phyloP scores from a whole-genome alignment of 2,888 invertebrate genomes.

The Calameuta idolon region DNA sequence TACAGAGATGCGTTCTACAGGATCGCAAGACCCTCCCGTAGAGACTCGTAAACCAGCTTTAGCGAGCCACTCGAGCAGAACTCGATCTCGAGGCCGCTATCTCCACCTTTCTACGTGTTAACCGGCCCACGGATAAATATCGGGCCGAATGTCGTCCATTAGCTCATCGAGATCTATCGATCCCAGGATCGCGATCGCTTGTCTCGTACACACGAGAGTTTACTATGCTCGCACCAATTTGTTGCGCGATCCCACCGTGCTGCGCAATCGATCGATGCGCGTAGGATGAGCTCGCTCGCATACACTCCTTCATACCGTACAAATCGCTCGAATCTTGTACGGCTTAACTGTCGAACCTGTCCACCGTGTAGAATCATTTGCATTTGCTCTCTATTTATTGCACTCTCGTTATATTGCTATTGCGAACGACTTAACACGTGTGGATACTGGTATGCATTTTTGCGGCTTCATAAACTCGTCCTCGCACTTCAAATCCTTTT shows the following conservation, averaged over 20 bases:
- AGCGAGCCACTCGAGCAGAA: constrained; percentile 1
- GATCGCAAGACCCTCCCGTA: not conserved
- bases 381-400: not conserved
- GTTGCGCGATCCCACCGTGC: constrained; percentile 4
- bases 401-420: not conserved
- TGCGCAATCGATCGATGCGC: constrained; percentile 2
- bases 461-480: not conserved
- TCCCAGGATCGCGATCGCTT: constrained; percentile 1
- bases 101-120: constrained; percentile 5
- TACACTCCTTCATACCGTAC: not conserved
- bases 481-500: not conserved
- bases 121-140: constrained; percentile 6
- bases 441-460: not conserved
- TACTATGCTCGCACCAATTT: constrained; percentile 9
- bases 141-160: constrained; percentile 1
- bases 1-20: not conserved
- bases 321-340: not conserved
- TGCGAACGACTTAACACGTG: not conserved
- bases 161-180: constrained; percentile 5
- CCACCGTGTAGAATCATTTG: not conserved
- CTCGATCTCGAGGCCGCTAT: not conserved
- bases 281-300: not conserved
- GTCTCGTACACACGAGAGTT: constrained; percentile 2
- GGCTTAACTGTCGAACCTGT: not conserved
- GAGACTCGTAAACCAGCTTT: constrained; percentile 2